Evolutionary conservation across 1,140 invertebrate genomes (phyloP).

Genomic region (Ceratosolen fusciceps): DNA sequence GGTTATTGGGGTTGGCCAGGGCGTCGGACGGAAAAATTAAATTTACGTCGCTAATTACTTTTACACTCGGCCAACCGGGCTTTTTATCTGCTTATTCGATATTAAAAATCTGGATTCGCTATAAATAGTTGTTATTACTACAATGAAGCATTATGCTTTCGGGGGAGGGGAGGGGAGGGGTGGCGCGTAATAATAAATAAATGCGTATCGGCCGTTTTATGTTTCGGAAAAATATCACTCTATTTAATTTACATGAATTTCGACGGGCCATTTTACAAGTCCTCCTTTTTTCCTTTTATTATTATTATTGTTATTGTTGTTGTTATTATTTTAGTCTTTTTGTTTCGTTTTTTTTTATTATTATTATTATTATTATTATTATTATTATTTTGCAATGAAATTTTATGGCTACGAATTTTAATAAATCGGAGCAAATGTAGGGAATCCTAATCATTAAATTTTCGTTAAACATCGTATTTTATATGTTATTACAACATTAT

Average conservation of each 20-base stretch:
- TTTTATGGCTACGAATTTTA: no score
- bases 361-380: not conserved
- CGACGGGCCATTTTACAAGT: not conserved
- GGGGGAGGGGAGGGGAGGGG: no score
- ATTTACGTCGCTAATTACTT: conserved; percentile 1
- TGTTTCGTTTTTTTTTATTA: not conserved
- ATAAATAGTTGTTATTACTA: not conserved
- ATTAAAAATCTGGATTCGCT: not conserved
- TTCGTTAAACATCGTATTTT: no score
- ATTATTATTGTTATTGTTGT: not conserved
- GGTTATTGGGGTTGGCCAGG: not conserved
- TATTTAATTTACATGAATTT: not conserved
- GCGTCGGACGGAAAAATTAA: not conserved
- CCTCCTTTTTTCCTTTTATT: no score
- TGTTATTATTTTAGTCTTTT: not conserved
- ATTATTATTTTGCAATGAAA: not conserved
- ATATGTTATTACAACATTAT: no score
- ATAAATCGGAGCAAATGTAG: no score
- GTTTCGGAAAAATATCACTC: not conserved
- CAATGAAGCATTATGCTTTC: not conserved
- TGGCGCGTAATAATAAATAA: no score
- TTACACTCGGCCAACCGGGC: not conserved
- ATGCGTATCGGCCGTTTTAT: not conserved
- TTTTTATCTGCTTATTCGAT: not conserved
- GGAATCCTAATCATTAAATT: no score